These are phyloP conservation scores for Brassicogethes aeneus DNA, from an alignment of 2,888 invertebrate genomes.

Conservation along the genomic window DNA sequence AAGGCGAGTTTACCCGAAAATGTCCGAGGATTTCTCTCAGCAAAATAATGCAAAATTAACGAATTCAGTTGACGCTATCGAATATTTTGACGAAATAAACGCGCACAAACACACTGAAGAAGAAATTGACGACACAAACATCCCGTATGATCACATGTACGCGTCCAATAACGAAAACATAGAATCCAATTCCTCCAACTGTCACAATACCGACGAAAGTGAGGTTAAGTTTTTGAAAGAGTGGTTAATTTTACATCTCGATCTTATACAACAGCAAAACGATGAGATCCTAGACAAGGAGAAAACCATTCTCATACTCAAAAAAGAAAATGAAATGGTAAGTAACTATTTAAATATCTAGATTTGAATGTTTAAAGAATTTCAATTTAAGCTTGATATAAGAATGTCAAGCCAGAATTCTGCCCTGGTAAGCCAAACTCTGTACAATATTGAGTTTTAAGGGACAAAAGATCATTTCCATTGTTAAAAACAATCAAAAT, in stretches of 20 bases:
- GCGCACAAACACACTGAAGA: slow-evolving; percentile 8
- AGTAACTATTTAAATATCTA: slow-evolving; percentile 25
- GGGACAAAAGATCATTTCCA: no score
- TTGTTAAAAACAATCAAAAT: no score
- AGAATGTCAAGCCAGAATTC: no score
- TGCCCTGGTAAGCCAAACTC: no score
- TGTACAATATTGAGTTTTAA: no score
- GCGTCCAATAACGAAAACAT: slow-evolving; percentile 42
- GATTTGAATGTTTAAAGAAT: no score
- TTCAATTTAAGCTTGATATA: no score
- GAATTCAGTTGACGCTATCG: slow-evolving; percentile 27
- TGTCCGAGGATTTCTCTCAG: slow-evolving; percentile 40
- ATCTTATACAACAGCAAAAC: slow-evolving; percentile 84
- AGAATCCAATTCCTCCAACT: slow-evolving; percentile 18
- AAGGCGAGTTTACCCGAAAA: slow-evolving; percentile 39
- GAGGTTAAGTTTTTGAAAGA: slow-evolving; percentile 69
- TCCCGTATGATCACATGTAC: slow-evolving; percentile 66
- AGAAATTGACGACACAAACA: slow-evolving; percentile 11
- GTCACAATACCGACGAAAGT: slow-evolving; percentile 37
- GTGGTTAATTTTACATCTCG: slow-evolving; percentile 72
- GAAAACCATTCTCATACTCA: slow-evolving; percentile 60
- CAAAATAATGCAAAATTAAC: slow-evolving; percentile 34
- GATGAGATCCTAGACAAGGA: slow-evolving; percentile 75
- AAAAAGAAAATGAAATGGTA: slow-evolving; percentile 73
- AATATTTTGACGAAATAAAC: slow-evolving; percentile 24